These are phyloP conservation scores for Rhynchotus rufescens DNA, from an alignment of 2,797 vertebrate genomes.

Conservation along the genomic window DNA sequence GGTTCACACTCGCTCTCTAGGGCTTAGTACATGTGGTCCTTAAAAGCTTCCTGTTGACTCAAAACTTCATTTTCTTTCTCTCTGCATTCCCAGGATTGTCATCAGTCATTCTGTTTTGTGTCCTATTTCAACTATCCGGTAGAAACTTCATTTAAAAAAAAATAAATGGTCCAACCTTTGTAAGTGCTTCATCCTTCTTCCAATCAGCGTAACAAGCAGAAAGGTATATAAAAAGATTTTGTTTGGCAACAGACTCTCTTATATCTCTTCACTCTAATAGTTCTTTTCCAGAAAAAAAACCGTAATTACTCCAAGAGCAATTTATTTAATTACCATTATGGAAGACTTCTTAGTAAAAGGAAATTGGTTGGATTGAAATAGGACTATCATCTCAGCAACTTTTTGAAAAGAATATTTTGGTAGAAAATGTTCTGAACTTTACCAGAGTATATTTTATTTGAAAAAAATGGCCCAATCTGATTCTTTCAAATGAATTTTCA, in stretches of 20 bases:
- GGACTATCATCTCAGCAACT: not conserved
- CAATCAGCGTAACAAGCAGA: not conserved
- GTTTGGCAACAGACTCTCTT: constrained; percentile 36
- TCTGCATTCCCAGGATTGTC: not conserved
- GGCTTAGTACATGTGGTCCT: not conserved
- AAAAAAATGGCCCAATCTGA: not conserved
- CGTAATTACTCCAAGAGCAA: constrained; percentile 23
- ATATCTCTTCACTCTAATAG: constrained; percentile 19
- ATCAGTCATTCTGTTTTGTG: constrained; percentile 28
- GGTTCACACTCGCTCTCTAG: not conserved
- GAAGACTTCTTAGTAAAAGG: constrained; percentile 21
- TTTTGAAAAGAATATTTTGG: constrained; percentile 12
- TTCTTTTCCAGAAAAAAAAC: not conserved
- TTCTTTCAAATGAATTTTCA: not conserved
- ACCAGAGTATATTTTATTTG: not conserved
- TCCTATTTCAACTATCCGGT: not conserved
- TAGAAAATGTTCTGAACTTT: constrained; percentile 7
- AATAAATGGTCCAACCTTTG: not conserved
- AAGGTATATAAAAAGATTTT: not conserved
- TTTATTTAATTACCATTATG: constrained; percentile 56
- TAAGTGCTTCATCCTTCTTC: not conserved
- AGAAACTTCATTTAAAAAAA: not conserved
- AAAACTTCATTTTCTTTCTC: constrained; percentile 4
- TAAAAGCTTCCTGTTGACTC: constrained; percentile 46
- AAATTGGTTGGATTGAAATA: constrained; percentile 41